phyloP scores from a whole-genome alignment of 2,888 invertebrate genomes.

The Cosmia trapezina region DNA sequence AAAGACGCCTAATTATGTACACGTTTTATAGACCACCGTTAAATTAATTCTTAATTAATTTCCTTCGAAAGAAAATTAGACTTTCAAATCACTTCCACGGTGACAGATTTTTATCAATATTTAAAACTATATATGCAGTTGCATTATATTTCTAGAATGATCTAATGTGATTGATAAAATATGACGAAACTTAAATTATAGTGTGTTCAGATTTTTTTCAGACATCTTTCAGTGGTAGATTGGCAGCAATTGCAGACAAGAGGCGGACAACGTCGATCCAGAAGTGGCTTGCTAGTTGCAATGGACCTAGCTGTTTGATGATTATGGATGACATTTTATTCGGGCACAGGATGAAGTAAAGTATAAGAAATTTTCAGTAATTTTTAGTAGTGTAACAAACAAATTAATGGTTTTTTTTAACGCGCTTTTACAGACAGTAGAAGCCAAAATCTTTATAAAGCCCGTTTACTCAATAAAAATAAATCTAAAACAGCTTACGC shows the following conservation, averaged over 20 bases:
- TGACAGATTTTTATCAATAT: slow-evolving; percentile 42
- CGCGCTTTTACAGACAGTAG: neutral
- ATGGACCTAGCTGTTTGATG: neutral
- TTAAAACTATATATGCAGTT: slow-evolving; percentile 23
- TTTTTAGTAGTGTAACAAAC: neutral
- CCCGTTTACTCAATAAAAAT: neutral
- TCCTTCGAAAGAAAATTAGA: slow-evolving; percentile 48
- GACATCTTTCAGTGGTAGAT: neutral
- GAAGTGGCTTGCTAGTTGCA: neutral
- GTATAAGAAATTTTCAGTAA: neutral
- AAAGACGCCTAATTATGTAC: slow-evolving; percentile 38
- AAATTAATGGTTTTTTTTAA: neutral
- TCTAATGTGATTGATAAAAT: slow-evolving; percentile 12
- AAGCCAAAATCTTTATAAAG: neutral
- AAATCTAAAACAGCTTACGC: slow-evolving; percentile 15
- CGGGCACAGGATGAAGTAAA: neutral
- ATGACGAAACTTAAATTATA: neutral
- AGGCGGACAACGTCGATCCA: neutral
- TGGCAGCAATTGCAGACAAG: neutral
- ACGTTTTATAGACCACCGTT: slow-evolving; percentile 40
- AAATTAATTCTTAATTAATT: slow-evolving; percentile 56
- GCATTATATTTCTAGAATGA: slow-evolving; percentile 4
- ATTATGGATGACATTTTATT: no score
- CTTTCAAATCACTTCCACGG: slow-evolving; percentile 51
- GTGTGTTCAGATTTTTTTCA: neutral